Base-by-base conservation (phyloP, 2,888 invertebrate species). In the Drosophila yooni region DNA sequence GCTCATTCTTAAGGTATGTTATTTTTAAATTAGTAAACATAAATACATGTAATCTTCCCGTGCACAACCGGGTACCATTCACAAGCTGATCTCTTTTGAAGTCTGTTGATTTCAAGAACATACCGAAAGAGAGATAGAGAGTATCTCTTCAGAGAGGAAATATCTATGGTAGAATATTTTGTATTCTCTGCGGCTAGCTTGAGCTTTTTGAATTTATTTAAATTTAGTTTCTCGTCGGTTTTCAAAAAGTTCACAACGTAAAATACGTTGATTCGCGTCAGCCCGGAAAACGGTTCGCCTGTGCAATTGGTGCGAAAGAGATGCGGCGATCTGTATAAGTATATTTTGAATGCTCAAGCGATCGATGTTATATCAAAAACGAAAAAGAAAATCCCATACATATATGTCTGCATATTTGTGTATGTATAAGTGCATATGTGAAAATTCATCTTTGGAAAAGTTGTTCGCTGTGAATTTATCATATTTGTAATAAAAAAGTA, bases 211-310 rank as follows among this genome's bases (percentile, higher is more conserved):
- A 79, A 85, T 73, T 71, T 68, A 75, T 85, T 89, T 89, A 81
- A 88, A 86, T 81, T 91, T 87, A 91, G 91, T 91, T 89, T 83
- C 88, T 81, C 89, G 84, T 75, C 79, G 88, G 78, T 81, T 82
- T 82, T 79, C 86, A 82, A 84, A 81, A 73, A 83, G 91, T 81
- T 73, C 86, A 74, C 84, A 83, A 72, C 77, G 69, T 46, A 56
- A 66, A 69, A 53, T 40, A 60, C 48, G 57, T 40, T 46, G 34
- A 71, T 64, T 11, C 70, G 74, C 70, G 71, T 56, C 48, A 13
- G 66, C 58, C 68, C 74, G 69, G 63, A 76, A 79, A 73, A 67
- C 67, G 68, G 53, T 69, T 70, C 50, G 71, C 57, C 70, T 60
- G 43, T 76, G 74, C 80, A 76, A 80, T 84, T 81, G 79, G 92